Conservation (phyloP, 2,797 vertebrate species). For the Vultur gryphus region DNA sequence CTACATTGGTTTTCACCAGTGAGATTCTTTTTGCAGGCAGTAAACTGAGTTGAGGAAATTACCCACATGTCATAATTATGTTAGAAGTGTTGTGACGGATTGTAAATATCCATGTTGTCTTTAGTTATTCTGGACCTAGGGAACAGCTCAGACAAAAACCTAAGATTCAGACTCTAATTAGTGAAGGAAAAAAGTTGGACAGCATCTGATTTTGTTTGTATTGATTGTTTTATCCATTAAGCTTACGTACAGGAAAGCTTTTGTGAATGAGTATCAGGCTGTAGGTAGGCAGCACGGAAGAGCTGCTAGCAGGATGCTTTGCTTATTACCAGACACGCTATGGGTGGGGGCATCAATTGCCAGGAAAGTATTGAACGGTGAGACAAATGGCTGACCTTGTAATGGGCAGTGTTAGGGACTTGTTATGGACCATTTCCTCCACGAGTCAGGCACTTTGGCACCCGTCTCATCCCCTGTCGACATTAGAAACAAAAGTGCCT, state of each 20-base stretch:
- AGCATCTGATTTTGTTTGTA: not conserved
- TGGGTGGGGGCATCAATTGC: not conserved
- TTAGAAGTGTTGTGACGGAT: not conserved
- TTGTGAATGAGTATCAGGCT: not conserved
- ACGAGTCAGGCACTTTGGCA: not conserved
- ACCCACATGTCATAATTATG: not conserved
- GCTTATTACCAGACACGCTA: not conserved
- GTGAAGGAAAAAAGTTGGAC: not conserved
- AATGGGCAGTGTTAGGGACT: not conserved
- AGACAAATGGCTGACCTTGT: conserved; percentile 13
- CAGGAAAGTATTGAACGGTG: conserved; percentile 1
- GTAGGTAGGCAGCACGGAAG: not conserved
- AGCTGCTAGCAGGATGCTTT: not conserved
- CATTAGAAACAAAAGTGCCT: not conserved
- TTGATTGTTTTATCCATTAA: conserved; percentile 50
- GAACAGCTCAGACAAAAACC: not conserved
- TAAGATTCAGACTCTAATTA: not conserved
- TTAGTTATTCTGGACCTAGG: not conserved
- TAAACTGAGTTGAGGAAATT: not conserved
- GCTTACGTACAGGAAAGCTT: not conserved
- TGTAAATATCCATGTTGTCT: not conserved
- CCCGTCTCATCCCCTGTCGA: rapidly evolving
- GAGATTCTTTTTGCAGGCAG: not conserved
- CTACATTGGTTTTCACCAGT: not conserved
- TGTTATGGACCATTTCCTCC: not conserved